Evolutionary conservation across 2,888 invertebrate species (phyloP), one percentile per base, ranked within the genome.

Genomic region (Dorcus hopei): DNA sequence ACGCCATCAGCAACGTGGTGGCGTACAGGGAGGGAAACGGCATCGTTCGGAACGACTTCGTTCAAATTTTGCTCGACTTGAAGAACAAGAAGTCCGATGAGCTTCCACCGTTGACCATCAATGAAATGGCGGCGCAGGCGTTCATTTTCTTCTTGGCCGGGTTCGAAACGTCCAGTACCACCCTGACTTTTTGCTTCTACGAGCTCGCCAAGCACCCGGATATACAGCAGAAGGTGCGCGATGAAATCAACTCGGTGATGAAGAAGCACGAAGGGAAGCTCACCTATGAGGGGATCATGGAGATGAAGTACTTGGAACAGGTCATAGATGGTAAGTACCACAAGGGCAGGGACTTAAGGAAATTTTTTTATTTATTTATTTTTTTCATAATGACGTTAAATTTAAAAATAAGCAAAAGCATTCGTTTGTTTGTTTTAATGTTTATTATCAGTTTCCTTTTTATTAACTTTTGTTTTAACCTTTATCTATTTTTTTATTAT

Each of bases 291-390:
- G 67, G 73, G 0, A 48, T 82, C 1, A 70, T 70, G 39, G 77
- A 80, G n/a, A 76, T 82, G 79, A 73, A 72, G 2, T 82, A 81
- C 58, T 62, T 82, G 65, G 79, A 80, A 38, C 76, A 75, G 63
- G 79, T 79, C 1, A 66, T 81, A 1, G 66, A 73, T 58, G 78
- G 77, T 75, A 68, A 64, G 39, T 53, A 26, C 14, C 14, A n/a
- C 9, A 5, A 6, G 1, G 23, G 7, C 38, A 40, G 33, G 3
- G 3, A 19, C n/a, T 40, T 16, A 14, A 26, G 38, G 14, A 14
- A 23, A 0, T n/a, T n/a, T n/a, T n/a, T n/a, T n/a, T n/a, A n/a
- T n/a, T n/a, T n/a, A n/a, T n/a, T n/a, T n/a, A 33, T 33, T 33
- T 33, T 33, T 5, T 33, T 33, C 7, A 6, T 33, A 19, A 19